phyloP scores from a whole-genome alignment of 2,113 vertebrate genomes.

The Oceanodroma tethys region DNA sequence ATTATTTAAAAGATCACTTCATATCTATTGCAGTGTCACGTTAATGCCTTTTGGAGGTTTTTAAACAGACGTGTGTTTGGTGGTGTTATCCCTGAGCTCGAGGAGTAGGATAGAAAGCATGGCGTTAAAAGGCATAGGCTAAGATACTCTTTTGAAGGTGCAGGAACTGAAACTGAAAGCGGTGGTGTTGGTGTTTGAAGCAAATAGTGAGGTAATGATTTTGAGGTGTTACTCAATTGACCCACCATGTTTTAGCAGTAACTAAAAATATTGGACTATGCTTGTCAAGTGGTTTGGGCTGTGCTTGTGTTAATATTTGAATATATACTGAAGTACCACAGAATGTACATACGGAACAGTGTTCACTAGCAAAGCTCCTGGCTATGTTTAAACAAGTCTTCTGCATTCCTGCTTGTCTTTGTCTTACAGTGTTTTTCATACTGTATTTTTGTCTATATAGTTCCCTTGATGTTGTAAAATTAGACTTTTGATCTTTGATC shows the following conservation, averaged over 20 bases:
- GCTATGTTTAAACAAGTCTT: background rate
- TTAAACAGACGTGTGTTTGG: background rate
- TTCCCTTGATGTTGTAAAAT: background rate
- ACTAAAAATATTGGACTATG: background rate
- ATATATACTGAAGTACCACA: background rate
- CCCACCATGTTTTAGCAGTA: background rate
- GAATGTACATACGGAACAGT: background rate
- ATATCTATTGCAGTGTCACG: accelerated
- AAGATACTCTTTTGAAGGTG: background rate
- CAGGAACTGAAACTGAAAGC: background rate
- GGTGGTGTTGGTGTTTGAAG: background rate
- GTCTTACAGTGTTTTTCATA: background rate
- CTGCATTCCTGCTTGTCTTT: background rate
- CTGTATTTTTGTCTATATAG: background rate
- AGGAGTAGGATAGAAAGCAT: background rate
- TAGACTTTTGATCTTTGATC: background rate
- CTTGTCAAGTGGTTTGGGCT: background rate
- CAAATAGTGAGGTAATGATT: background rate
- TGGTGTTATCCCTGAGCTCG: background rate
- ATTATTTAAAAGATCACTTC: background rate
- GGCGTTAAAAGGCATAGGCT: background rate
- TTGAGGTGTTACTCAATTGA: background rate
- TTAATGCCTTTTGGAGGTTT: background rate
- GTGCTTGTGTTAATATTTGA: background rate
- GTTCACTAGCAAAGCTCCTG: background rate